These are phyloP conservation scores for Rhinatrema bivittatum DNA, from an alignment of 2,797 vertebrate species.

Conservation along the genomic window DNA sequence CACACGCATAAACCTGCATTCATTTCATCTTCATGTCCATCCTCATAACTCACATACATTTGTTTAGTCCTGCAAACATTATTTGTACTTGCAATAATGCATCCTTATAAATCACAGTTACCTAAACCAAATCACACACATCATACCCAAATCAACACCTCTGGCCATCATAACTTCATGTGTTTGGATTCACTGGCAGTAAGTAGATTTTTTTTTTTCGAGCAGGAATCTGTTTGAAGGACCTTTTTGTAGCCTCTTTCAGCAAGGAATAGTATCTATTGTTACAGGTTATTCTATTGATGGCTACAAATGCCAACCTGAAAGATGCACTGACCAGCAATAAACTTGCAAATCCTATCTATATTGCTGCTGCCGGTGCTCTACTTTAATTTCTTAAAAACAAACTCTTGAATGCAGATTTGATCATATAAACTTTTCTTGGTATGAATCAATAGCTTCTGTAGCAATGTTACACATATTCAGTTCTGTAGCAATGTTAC, in stretches of 20 bases:
- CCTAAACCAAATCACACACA: constrained; percentile 29
- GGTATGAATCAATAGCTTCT: constrained; percentile 25
- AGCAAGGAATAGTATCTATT: constrained; percentile 53
- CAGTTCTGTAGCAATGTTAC: too few species aligned
- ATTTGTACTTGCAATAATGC: neutral
- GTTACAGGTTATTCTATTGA: constrained; percentile 48
- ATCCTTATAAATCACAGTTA: constrained; percentile 7
- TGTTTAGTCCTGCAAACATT: neutral
- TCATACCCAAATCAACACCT: constrained; percentile 43
- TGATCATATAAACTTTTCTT: neutral
- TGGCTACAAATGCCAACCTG: constrained; percentile 50
- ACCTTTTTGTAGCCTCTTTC: constrained; percentile 51
- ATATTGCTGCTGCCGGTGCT: constrained; percentile 48
- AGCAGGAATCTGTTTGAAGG: constrained; percentile 44
- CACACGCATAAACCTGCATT: too few species aligned
- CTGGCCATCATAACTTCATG: constrained; percentile 33
- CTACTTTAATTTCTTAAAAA: constrained; percentile 32
- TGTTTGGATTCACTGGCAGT: constrained; percentile 46
- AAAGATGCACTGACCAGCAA: constrained; percentile 51
- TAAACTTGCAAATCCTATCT: constrained; percentile 44
- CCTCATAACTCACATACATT: neutral
- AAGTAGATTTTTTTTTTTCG: constrained; percentile 48
- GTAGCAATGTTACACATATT: too few species aligned
- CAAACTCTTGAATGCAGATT: constrained; percentile 31
- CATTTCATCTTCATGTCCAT: neutral